A percentile compares a stretch with the other conserved stretches of the same genome.
Conservation (phyloP, 2,888 invertebrate genomes). For the Ramazzottius varieornatus region DNA sequence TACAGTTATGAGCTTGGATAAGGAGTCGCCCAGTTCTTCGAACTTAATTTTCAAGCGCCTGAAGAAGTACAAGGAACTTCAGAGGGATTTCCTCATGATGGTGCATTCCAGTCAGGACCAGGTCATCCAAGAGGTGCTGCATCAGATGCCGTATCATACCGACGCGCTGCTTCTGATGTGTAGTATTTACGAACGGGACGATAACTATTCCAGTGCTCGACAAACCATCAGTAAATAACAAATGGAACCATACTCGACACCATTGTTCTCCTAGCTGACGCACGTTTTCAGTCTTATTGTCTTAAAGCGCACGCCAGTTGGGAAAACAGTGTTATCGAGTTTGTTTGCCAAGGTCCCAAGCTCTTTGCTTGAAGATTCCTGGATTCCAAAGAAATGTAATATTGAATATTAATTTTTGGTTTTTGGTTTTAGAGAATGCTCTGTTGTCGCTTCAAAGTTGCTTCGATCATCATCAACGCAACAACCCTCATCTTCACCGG, state of each 20-base stretch:
- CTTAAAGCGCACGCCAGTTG: too few relatives aligned
- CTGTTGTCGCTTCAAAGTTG: neutral
- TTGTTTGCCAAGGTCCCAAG: too few relatives aligned
- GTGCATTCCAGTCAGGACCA: neutral
- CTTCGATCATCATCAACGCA: neutral
- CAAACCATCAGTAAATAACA: neutral
- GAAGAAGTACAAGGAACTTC: neutral
- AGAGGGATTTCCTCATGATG: neutral
- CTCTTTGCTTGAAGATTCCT: too few relatives aligned
- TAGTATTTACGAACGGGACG: slow-evolving; percentile 1
- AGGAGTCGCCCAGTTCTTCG: neutral
- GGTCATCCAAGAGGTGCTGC: neutral
- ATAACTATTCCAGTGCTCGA: neutral
- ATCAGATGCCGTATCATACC: neutral
- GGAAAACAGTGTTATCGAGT: too few relatives aligned
- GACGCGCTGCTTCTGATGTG: neutral
- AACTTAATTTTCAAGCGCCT: neutral
- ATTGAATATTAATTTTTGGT: neutral
- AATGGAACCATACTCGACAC: too few relatives aligned
- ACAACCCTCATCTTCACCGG: neutral
- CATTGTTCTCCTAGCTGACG: too few relatives aligned
- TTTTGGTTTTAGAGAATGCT: neutral
- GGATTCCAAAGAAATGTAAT: too few relatives aligned
- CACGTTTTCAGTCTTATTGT: too few relatives aligned
- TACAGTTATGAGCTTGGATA: neutral